phyloP scores from a whole-genome alignment of 2,797 vertebrate species.

The Chrosomus eos region DNA sequence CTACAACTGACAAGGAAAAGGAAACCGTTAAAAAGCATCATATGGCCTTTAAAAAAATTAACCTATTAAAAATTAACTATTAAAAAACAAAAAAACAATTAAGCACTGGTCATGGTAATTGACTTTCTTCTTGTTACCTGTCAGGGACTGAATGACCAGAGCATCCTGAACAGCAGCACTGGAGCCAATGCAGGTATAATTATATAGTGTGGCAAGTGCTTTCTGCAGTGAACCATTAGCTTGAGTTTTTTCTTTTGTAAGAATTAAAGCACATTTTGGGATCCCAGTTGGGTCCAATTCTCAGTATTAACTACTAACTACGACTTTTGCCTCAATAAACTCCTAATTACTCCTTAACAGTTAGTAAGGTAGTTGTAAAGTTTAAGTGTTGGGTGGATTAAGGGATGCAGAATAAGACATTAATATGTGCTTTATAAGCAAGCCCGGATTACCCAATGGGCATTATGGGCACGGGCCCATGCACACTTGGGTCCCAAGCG shows the following conservation, averaged over 20 bases:
- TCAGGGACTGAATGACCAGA: constrained; percentile 63
- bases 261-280: neutral
- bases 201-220: no score
- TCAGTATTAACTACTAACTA: no score
- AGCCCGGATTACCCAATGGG: no score
- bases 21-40: neutral
- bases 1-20: no score
- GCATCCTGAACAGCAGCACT: constrained; percentile 59
- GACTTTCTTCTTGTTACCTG: neutral
- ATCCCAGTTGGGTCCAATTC: no score
- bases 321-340: no score
- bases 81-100: neutral
- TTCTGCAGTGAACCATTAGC: neutral
- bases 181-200: constrained; percentile 20
- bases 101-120: neutral
- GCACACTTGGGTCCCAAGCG: no score
- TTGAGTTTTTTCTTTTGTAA: neutral
- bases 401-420: no score
- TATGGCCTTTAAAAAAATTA: neutral
- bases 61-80: neutral
- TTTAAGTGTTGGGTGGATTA: no score
- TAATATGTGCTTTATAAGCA: no score
- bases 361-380: neutral
- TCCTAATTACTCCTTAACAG: neutral
- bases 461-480: no score